Base-by-base conservation (phyloP, 1,140 invertebrate species). In the Drosophila sechellia region DNA sequence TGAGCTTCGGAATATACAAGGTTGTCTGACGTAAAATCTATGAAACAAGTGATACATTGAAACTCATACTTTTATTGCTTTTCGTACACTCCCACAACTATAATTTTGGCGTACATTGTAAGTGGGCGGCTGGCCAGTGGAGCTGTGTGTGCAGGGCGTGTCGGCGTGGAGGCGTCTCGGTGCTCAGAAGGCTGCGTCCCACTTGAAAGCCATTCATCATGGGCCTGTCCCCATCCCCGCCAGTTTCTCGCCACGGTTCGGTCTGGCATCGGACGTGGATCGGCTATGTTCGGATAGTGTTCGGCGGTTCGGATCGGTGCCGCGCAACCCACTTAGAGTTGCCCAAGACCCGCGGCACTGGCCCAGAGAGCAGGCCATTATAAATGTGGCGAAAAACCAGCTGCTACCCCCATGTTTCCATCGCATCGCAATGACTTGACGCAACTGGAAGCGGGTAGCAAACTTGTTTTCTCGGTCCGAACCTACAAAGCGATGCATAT, bases 201-300 rank as follows among this genome's bases (percentile, higher is more conserved):
- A 90, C 87, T 83, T 90, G 83, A 89, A 77, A 84, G 71, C 83
- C 87, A 90, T 90, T 79, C 70, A 90, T 90, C 79, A 87, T 80
- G 49, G n/a, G 35, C 27, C 20, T 34, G 39, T 35, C 22, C 11
- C 35, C 50, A 66, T n/a, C 34, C 15, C 48, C 58, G 31, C 43
- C 2, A 39, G 43, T 42, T 49, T 40, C 70, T 42, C n/a, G 39
- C 31, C 40, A 17, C 15, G 35, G 13, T 49, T 73, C 42, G 69
- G 54, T 10, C 52, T 68, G 43, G 48, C 22, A 10, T 74, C 58
- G 72, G 59, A 12, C 40, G 48, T 20, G 25, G 39, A 35, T 78
- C 75, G 75, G 52, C 25, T 53, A 15, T 46, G 64, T 40, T 75
- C 77, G 63, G 48, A 1, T 42, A 8, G 42, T 15, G 4, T 34